Conservation (phyloP, 2,888 invertebrate species). For the Catocala fraxini region DNA sequence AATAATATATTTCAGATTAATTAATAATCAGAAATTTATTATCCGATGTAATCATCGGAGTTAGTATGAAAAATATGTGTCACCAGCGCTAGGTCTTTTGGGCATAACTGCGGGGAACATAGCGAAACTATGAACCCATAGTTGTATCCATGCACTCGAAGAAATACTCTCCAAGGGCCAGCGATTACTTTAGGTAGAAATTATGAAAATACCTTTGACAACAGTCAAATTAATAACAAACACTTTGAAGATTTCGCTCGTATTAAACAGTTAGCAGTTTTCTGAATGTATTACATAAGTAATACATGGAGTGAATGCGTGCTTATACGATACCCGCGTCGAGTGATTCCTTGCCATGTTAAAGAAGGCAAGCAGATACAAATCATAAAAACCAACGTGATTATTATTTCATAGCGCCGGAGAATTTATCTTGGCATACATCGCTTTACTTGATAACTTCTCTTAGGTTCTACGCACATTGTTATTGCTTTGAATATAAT, state of each 20-base stretch:
- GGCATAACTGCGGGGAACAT: no score
- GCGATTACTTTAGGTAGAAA: no score
- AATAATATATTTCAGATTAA: no score
- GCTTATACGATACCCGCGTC: background rate
- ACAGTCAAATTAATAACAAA: no score
- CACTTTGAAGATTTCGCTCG: background rate
- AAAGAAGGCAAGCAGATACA: background rate
- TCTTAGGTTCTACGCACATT: slow-evolving; percentile 12
- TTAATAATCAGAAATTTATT: no score
- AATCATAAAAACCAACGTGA: slow-evolving; percentile 21
- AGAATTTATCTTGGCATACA: slow-evolving; percentile 26
- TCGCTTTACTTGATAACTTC: slow-evolving; percentile 5
- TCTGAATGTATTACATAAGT: background rate
- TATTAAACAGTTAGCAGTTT: background rate
- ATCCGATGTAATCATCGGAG: no score
- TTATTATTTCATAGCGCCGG: slow-evolving; percentile 34
- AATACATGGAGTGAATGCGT: background rate
- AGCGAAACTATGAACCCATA: no score
- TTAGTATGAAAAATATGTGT: no score
- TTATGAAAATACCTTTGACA: no score
- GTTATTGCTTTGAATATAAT: background rate
- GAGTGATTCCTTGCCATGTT: slow-evolving; percentile 1
- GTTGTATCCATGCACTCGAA: no score
- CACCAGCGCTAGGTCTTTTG: no score
- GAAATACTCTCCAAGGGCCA: no score